These are phyloP conservation scores for Trissolcus japonicus DNA, from an alignment of 2,888 invertebrate genomes.

Conservation along the genomic window DNA sequence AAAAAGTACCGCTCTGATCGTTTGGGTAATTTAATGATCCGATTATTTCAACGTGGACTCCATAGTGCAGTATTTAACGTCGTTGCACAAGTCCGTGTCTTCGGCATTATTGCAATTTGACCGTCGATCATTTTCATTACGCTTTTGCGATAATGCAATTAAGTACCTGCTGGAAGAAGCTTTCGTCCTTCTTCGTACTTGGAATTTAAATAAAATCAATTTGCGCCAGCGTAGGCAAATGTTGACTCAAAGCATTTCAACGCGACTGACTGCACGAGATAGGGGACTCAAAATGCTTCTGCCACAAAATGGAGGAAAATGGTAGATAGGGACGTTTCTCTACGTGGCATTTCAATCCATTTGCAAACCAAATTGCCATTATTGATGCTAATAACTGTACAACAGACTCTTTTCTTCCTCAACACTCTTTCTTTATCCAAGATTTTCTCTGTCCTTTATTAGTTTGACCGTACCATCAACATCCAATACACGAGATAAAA, in stretches of 20 bases:
- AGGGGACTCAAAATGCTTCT: constrained; percentile 61
- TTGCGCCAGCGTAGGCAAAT: constrained; percentile 73
- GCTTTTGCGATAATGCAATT: constrained; percentile 69
- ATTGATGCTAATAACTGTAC: constrained; percentile 75
- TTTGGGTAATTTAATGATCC: background rate
- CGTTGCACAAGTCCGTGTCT: constrained; percentile 11
- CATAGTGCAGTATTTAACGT: background rate
- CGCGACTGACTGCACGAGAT: constrained; percentile 70
- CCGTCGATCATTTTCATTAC: constrained; percentile 62
- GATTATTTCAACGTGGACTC: background rate
- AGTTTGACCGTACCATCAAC: constrained; percentile 37
- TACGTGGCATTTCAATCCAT: constrained; percentile 69
- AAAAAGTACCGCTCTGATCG: too few relatives aligned
- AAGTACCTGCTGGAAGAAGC: constrained; percentile 64
- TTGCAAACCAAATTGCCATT: constrained; percentile 76
- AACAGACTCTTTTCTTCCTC: constrained; percentile 61
- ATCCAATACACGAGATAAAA: too few relatives aligned
- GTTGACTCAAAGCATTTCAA: constrained; percentile 74
- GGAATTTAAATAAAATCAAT: constrained; percentile 75
- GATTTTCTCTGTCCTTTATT: constrained; percentile 19
- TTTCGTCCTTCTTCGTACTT: constrained; percentile 67
- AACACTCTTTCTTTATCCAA: constrained; percentile 23
- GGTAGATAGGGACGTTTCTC: constrained; percentile 70
- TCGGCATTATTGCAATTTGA: constrained; percentile 25
- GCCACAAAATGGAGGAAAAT: constrained; percentile 73